Conservation (phyloP, 2,888 invertebrate genomes). For the Subacronicta megacephala region DNA sequence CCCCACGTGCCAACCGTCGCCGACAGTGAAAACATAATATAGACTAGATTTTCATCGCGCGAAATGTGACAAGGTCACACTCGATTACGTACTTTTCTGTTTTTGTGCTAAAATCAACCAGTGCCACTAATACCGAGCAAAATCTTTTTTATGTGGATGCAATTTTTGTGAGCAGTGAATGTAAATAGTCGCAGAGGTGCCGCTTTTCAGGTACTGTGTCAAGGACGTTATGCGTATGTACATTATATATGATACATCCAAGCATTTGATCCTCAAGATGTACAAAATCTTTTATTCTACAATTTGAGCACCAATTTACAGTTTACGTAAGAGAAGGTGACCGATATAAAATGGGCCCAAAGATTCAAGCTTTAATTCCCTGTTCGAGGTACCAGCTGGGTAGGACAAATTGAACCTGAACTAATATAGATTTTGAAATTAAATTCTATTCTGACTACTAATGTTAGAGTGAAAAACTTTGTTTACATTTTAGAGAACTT, state of each 20-base stretch:
- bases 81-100: slow-evolving; percentile 24
- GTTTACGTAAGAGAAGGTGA: too few species aligned
- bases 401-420: too few species aligned
- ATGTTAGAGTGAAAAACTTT: not conserved
- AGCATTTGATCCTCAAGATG: slow-evolving; percentile 13
- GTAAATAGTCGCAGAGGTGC: slow-evolving; percentile 47
- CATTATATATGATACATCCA: slow-evolving; percentile 1
- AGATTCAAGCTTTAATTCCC: not conserved
- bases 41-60: slow-evolving; percentile 37
- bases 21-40: slow-evolving; percentile 44
- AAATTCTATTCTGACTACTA: not conserved
- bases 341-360: too few species aligned
- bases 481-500: not conserved
- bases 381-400: too few species aligned
- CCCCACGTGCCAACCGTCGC: slow-evolving; percentile 41
- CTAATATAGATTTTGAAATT: too few species aligned
- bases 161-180: slow-evolving; percentile 50
- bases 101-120: slow-evolving; percentile 30
- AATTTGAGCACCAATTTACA: not conserved
- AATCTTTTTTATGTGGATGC: slow-evolving; percentile 37
- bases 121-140: slow-evolving; percentile 35
- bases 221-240: slow-evolving; percentile 48
- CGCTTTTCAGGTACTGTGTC: slow-evolving; percentile 61
- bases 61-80: slow-evolving; percentile 39
- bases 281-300: slow-evolving; percentile 1